Percentiles rank a stretch among this genome's conserved stretches.
These are phyloP conservation scores for Stictocephala bisonia DNA, from an alignment of 2,888 invertebrate species.

Conservation along the genomic window DNA sequence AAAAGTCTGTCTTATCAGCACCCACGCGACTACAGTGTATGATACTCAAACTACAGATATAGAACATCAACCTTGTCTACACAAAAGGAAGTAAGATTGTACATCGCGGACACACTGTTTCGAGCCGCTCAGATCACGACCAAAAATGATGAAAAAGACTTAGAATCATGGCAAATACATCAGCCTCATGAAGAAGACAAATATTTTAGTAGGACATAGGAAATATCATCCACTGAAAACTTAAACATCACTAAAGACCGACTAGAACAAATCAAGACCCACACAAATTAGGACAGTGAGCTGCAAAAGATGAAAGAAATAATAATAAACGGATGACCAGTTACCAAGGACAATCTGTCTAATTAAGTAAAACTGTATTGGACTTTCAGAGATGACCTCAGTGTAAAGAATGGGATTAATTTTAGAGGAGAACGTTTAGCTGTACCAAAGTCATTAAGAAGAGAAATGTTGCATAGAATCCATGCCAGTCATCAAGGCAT, in stretches of 20 bases:
- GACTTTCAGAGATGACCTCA: not conserved
- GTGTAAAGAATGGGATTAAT: not conserved
- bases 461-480: not conserved
- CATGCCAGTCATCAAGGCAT: not conserved
- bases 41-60: not conserved
- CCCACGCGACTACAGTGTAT: not conserved
- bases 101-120: not conserved
- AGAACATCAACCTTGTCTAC: not conserved
- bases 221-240: not conserved
- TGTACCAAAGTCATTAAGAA: not conserved
- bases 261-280: not conserved
- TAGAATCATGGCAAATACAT: not conserved
- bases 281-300: not conserved
- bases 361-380: not conserved
- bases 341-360: not conserved
- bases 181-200: not conserved
- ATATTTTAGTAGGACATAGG: not conserved
- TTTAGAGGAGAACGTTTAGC: not conserved
- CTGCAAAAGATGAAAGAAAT: not conserved
- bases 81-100: not conserved
- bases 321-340: not conserved
- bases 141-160: not conserved
- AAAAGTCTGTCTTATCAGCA: not conserved
- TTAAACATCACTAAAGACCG: not conserved
- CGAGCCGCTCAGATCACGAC: not conserved